These are phyloP conservation scores for Smutsia temminckii DNA, from an alignment of 2,797 vertebrate species.

Conservation along the genomic window DNA sequence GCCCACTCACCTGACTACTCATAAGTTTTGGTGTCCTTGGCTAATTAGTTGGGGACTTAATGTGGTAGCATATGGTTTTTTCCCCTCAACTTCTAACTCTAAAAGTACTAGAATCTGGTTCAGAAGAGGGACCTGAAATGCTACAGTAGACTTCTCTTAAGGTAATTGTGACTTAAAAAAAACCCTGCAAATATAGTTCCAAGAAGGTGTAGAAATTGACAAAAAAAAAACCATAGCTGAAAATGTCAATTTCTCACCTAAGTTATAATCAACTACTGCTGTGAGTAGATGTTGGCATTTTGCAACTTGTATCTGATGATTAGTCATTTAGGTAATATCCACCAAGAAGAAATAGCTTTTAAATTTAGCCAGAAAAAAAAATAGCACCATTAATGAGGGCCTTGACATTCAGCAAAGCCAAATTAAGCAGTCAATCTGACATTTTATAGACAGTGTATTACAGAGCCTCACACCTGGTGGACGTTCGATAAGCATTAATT, in stretches of 20 bases:
- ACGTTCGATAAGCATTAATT: constrained; percentile 48
- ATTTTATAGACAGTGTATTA: constrained; percentile 45
- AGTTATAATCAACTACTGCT: not conserved
- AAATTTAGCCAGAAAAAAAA: constrained; percentile 55
- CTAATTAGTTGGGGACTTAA: not conserved
- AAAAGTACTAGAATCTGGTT: not conserved
- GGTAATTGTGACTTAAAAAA: not conserved
- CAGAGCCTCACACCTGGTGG: constrained; percentile 1
- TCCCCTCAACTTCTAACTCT: not conserved
- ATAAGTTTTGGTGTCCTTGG: not conserved
- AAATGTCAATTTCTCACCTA: constrained; percentile 28
- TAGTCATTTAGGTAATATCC: constrained; percentile 59
- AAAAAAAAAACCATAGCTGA: not conserved
- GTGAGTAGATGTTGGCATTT: not conserved
- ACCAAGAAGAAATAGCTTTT: constrained; percentile 57
- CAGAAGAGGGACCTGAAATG: not conserved
- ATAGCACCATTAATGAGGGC: constrained; percentile 37
- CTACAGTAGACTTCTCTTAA: not conserved
- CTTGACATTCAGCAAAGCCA: constrained; percentile 59
- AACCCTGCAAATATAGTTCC: not conserved
- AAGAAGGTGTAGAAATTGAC: not conserved
- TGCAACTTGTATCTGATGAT: constrained; percentile 6
- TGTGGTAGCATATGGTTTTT: not conserved
- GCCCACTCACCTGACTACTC: not conserved
- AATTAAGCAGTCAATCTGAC: constrained; percentile 64